Percentiles rank a stretch among this genome's conserved stretches.
Evolutionary conservation across 2,888 invertebrate species (phyloP).

Genomic region (Ennomos erosarius): DNA sequence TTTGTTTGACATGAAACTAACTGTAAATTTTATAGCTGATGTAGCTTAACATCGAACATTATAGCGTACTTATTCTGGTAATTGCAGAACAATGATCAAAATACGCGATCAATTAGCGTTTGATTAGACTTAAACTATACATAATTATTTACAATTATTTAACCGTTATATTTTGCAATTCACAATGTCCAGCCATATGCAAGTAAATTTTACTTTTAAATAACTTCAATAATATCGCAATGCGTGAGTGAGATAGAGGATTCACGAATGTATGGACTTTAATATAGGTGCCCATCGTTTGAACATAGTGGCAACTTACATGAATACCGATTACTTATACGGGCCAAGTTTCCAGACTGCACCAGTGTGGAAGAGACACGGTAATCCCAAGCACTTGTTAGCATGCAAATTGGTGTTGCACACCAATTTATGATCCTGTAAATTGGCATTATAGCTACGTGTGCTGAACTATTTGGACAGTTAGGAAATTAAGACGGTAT

Average conservation of each 20-base stretch:
- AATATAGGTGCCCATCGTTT: not conserved
- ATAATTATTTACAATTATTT: no score
- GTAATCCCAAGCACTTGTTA: slow-evolving; percentile 22
- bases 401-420: slow-evolving; percentile 24
- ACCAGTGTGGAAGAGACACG: slow-evolving; percentile 3
- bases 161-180: no score
- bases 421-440: slow-evolving; percentile 20
- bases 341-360: slow-evolving; percentile 23
- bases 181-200: no score
- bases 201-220: no score
- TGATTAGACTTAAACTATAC: no score
- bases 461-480: slow-evolving; percentile 6
- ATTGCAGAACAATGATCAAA: no score
- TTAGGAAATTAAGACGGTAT: not conserved
- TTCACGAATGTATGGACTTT: no score
- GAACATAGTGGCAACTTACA: slow-evolving; percentile 9
- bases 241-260: no score
- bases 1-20: slow-evolving; percentile 5
- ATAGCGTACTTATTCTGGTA: no score
- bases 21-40: not conserved
- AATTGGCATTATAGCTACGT: slow-evolving; percentile 16
- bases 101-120: no score
- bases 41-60: no score
- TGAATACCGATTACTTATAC: slow-evolving; percentile 24
- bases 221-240: no score